A percentile compares a stretch with the other conserved stretches of the same genome.
Evolutionary conservation across 64 coral and sea anemone genomes (phyloP).

Genomic region (Montipora sp.): DNA sequence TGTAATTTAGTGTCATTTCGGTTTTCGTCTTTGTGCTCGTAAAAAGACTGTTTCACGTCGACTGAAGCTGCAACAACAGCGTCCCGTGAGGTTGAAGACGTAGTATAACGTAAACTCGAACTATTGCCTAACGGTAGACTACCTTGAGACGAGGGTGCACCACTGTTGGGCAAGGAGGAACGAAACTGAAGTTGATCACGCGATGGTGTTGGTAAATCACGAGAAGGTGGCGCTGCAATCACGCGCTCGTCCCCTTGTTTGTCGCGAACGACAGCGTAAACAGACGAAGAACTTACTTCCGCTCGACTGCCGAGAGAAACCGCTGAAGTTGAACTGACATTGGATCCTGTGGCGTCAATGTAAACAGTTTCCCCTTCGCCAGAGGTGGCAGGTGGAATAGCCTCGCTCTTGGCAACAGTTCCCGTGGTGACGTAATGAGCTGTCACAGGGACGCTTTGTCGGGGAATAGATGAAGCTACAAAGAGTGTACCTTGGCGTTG

Average conservation of each 20-base stretch:
- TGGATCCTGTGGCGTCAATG: not conserved
- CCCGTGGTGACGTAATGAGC: slow-evolving; percentile 25
- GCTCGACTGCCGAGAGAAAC: not conserved
- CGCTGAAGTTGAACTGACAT: slow-evolving; percentile 3
- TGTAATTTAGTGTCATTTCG: slow-evolving; percentile 16
- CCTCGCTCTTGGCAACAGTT: slow-evolving; percentile 13
- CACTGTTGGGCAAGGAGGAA: not conserved
- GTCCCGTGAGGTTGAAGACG: not conserved
- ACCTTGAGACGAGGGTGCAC: not conserved
- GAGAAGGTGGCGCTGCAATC: not conserved
- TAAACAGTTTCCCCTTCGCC: slow-evolving; percentile 1
- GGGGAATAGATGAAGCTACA: slow-evolving; percentile 9
- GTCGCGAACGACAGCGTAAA: slow-evolving; percentile 34
- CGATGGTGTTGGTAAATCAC: not conserved
- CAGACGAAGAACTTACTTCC: slow-evolving; percentile 15
- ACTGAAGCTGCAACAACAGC: not conserved
- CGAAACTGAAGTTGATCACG: not conserved
- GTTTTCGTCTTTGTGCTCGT: slow-evolving; percentile 27
- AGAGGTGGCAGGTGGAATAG: not conserved
- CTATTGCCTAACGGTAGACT: not conserved
- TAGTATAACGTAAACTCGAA: not conserved
- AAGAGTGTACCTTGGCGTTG: slow-evolving; percentile 4
- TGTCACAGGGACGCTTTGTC: slow-evolving; percentile 22
- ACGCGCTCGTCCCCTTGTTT: slow-evolving; percentile 21
- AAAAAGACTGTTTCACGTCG: slow-evolving; percentile 3